Evolutionary conservation across 2,113 vertebrate species (phyloP).

Genomic region (Pteropus alecto): DNA sequence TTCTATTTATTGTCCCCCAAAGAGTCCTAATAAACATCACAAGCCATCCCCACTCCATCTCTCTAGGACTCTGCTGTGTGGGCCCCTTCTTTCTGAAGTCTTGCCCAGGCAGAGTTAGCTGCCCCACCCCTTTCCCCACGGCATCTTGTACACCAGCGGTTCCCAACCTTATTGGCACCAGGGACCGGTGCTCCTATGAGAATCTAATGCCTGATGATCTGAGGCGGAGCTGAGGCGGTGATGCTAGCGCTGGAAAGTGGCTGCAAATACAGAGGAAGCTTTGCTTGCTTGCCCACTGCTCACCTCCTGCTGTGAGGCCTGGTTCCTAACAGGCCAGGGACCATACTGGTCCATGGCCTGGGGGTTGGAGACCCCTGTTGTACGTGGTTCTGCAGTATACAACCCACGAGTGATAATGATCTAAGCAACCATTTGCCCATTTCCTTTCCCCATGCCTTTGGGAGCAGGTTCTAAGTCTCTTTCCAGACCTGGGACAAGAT

Average conservation of each 20-base stretch:
- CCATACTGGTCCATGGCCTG: too few relatives aligned
- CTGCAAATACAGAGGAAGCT: too few relatives aligned
- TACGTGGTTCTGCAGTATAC: neutral
- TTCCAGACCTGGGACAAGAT: neutral
- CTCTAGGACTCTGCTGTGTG: neutral
- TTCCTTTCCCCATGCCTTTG: neutral
- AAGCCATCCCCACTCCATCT: neutral
- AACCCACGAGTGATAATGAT: neutral
- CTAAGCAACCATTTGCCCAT: neutral
- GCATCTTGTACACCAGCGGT: neutral
- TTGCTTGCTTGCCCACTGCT: too few relatives aligned
- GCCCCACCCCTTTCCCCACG: neutral
- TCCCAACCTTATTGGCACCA: too few relatives aligned
- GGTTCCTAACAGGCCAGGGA: too few relatives aligned
- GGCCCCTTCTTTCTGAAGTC: neutral
- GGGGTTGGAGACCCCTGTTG: too few relatives aligned
- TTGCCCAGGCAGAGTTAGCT: neutral
- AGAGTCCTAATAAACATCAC: neutral
- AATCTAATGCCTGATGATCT: too few relatives aligned
- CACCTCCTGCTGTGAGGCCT: too few relatives aligned
- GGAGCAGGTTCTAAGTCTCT: neutral
- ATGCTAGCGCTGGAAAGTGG: too few relatives aligned
- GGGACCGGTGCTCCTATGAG: too few relatives aligned
- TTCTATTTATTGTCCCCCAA: neutral
- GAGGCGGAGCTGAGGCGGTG: too few relatives aligned